phyloP scores from a whole-genome alignment of 2,888 invertebrate genomes.

The Chloromyia formosa region DNA sequence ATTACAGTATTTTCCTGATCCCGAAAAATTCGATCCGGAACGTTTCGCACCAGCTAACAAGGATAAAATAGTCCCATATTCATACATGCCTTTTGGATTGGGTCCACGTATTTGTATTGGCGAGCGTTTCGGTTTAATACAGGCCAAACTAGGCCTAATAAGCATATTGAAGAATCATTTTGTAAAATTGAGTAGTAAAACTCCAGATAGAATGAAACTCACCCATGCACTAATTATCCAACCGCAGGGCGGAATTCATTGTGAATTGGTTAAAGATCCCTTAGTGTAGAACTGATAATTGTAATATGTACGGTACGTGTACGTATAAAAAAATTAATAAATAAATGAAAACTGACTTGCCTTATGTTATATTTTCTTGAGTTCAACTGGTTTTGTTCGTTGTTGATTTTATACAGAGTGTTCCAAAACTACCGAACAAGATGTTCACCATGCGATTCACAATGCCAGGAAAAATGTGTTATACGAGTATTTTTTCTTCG shows the following conservation, averaged over 20 bases:
- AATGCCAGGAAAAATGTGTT: too few species aligned
- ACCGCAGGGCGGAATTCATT: slow-evolving; percentile 54
- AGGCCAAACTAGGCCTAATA: slow-evolving; percentile 59
- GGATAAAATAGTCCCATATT: slow-evolving; percentile 54
- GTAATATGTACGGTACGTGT: too few species aligned
- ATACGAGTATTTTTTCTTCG: too few species aligned
- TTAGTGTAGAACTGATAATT: background rate
- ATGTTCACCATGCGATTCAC: too few species aligned
- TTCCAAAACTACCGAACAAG: too few species aligned
- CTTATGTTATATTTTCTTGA: too few species aligned
- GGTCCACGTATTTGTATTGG: slow-evolving; percentile 63
- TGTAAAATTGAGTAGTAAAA: slow-evolving; percentile 54
- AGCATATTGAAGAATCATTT: slow-evolving; percentile 59
- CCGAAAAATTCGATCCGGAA: slow-evolving; percentile 60
- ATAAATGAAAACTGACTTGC: too few species aligned
- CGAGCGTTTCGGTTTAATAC: slow-evolving; percentile 59
- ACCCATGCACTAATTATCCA: slow-evolving; percentile 57
- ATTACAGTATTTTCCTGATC: slow-evolving; percentile 59
- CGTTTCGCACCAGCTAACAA: slow-evolving; percentile 58
- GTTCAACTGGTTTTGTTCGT: too few species aligned
- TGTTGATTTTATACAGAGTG: too few species aligned
- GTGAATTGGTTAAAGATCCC: slow-evolving; percentile 54
- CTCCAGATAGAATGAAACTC: slow-evolving; percentile 55
- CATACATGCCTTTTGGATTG: slow-evolving; percentile 59
- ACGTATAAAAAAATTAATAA: too few species aligned